phyloP scores from a whole-genome alignment of 1,140 invertebrate species.

The Tetragonula clypearis region DNA sequence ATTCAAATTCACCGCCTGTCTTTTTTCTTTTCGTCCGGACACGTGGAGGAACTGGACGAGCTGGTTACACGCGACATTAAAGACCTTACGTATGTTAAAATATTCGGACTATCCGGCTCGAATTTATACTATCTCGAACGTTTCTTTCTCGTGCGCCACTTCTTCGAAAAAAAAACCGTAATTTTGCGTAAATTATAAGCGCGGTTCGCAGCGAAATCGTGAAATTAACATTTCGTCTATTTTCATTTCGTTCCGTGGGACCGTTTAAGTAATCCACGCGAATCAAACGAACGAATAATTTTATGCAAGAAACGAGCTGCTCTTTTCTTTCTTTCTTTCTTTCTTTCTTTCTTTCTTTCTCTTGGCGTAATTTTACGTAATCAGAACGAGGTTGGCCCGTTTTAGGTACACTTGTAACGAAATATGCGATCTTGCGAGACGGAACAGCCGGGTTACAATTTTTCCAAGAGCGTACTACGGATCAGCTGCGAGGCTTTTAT shows the following conservation, averaged over 20 bases:
- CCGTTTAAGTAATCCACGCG: neutral
- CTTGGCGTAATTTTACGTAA: neutral
- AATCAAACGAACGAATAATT: neutral
- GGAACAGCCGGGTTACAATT: slow-evolving; percentile 5
- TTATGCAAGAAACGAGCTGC: neutral
- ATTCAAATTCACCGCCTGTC: no score
- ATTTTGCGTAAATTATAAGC: no score
- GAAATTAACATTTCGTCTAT: neutral
- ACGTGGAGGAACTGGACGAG: no score
- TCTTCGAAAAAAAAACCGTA: no score
- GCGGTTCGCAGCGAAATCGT: no score
- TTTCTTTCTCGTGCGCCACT: no score
- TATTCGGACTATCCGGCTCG: no score
- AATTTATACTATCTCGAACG: no score
- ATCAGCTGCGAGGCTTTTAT: slow-evolving; percentile 44
- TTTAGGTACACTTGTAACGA: neutral
- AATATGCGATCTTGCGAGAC: neutral
- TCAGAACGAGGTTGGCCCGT: neutral
- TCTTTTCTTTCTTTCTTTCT: no score
- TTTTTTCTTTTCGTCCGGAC: neutral
- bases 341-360: no score
- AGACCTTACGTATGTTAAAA: no score
- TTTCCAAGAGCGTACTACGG: neutral
- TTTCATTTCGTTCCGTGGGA: neutral
- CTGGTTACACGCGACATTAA: no score